Base-by-base conservation (phyloP, 2,888 invertebrate species). In the Gonocerus acuteangulatus region DNA sequence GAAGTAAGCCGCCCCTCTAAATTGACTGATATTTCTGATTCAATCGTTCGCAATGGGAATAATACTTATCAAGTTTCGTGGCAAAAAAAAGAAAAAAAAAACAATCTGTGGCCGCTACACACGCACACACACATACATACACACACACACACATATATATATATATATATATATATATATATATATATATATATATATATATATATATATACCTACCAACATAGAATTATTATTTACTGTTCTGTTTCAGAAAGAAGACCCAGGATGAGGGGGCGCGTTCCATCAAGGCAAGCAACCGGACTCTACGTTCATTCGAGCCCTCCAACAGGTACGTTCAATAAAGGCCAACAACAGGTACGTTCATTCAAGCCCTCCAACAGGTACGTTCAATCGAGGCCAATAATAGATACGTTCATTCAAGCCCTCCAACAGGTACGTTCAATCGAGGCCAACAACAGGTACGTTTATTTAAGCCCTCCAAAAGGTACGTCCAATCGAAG, bases 261-360 rank as follows among this genome's bases (percentile, higher is more conserved):
- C 22, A 64, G 48, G 48, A 51, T 58, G 61, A 49, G 62, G 42
- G 58, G 62, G 34, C 57, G 63, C 32, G 60, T 65, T 44, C 63
- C 60, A 21, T 52, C 60, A 3, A 48, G 65, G 32, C 59, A 63
- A 18, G 49, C 62, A 1, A 62, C 65, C 7, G 82, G 82, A 16
- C 72, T 83, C 6, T 84, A 80, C 71, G 77, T 83, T 6, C 82
- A 84, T 72, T 81, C 81, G 68, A 84, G 79, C 69, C 82, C 81
- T 11, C 83, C 84, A 2, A 80, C 79, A 78, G 74, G 84, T 84
- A 75, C 78, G 77, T 9, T n/a, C 16, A n/a, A 21, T 52, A 57
- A 3, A 48, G 65, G 32, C 59, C 62, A 18, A 48, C 62, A 1
- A 62, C 65, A 2, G 82, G 82, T 84, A 80, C 71, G 77, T 83